Evolutionary conservation across 1,140 invertebrate genomes (phyloP), one percentile per base, ranked within the genome.

Genomic region (Aplysia californica): DNA sequence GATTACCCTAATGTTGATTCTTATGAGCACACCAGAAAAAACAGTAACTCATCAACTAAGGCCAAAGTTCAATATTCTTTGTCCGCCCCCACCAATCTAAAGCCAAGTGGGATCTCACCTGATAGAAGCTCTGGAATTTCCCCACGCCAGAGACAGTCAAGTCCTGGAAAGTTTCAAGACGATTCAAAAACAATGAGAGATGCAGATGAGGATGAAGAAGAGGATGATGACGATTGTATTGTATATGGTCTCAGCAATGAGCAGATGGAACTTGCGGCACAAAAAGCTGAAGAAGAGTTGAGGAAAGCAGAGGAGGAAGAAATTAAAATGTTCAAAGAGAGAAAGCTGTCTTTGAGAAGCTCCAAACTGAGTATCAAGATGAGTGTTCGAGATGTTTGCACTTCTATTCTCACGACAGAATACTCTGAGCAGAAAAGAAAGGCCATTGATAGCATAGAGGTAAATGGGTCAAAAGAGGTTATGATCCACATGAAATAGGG

Each of bases 221-320:
- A 75, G 31, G 72, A 75, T 65, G 71, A 74, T 36, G 72, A 75
- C 29, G 72, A 75, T n/a, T 66, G 61, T 61, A 75, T 75, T 18
- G 31, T 75, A n/a, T 75, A 65, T 55, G 72, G 76, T 15, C 29
- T 36, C 2, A 65, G 6, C 10, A 36, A 21, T 21, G 3, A 65
- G 6, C 33, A 1, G 23, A 36, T 21, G 21, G 3, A 35, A 23
- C 31, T n/a, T 36, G 31, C 61, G n/a, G 10, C 21, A 21, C 35
- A 65, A 65, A 20, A 36, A 65, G 61, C 33, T 6, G 61, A 65
- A 65, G n/a, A 10, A 50, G n/a, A 50, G 44, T 15, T 50, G 44
- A n/a, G n/a, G n/a, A n/a, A 50, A 10, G 10, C 10, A 50, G n/a
- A 50, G 44, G n/a, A n/a, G n/a, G 10, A 50, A n/a, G 10, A 50